Percentiles rank a stretch among this genome's conserved stretches.
phyloP scores from a whole-genome alignment of 2,888 invertebrate genomes.

The Caenorhabditis angaria region DNA sequence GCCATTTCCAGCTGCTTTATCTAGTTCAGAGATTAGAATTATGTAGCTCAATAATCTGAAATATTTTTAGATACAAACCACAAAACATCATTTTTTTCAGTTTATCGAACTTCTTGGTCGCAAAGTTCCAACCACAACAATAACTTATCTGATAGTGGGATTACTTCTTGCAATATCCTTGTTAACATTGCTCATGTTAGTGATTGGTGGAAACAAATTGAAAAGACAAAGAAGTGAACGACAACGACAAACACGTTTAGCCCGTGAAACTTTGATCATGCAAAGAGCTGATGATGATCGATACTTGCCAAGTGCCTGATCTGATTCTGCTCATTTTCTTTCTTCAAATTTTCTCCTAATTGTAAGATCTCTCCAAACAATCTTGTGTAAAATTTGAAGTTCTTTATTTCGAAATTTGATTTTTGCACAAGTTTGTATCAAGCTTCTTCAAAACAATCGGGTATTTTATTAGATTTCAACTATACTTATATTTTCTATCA shows the following conservation, averaged over 20 bases:
- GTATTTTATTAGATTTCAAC: no score
- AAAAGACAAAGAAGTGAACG: constrained; percentile 29
- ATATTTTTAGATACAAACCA: no score
- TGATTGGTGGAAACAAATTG: constrained; percentile 42
- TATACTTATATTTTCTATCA: neutral
- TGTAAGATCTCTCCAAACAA: neutral
- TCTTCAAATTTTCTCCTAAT: neutral
- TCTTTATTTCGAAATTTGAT: no score
- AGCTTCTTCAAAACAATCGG: no score
- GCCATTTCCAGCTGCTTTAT: no score
- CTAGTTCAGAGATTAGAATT: no score
- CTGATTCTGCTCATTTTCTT: neutral
- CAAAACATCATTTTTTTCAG: no score
- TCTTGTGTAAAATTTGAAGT: neutral
- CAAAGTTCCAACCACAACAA: constrained; percentile 27
- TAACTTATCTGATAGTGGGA: constrained; percentile 46
- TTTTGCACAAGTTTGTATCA: no score
- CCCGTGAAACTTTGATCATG: constrained; percentile 48
- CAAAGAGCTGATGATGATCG: constrained; percentile 53
- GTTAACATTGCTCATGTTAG: constrained; percentile 42
- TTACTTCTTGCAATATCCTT: constrained; percentile 34
- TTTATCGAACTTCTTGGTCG: constrained; percentile 38
- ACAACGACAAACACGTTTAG: constrained; percentile 39
- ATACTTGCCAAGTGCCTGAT: constrained; percentile 38
- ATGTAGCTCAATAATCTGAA: no score